Base-by-base conservation (phyloP, 2,888 invertebrate genomes). In the Embidobia sp. region DNA sequence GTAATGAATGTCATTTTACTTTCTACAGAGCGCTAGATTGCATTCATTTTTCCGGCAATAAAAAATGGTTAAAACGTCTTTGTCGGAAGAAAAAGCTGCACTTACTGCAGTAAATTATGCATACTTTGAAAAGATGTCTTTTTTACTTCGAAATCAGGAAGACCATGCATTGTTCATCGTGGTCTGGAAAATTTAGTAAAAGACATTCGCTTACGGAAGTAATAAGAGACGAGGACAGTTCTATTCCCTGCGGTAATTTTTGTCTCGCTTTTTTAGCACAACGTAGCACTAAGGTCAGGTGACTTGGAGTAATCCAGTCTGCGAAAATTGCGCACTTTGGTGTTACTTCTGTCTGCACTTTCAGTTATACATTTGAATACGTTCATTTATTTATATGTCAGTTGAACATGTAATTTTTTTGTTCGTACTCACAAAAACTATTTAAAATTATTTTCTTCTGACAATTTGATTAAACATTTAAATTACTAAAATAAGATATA, bases 111-210 rank as follows among this genome's bases (percentile, higher is more conserved):
- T 40, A 19, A 40, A 40, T 40, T 40, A 18, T 40, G 40, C 19
- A 8, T 6, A 40, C 11, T 13, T 18, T 40, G 6, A 8, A 40
- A 40, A 40, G 40, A 15, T 19, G 40, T 40, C 42, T 42, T 42
- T 42, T 46, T 27, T 15, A 46, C n/a, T 8, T 26, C 15, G 15
- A 46, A 46, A 46, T 46, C 46, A 13, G n/a, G n/a, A 46, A 46
- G 46, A 46, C 46, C 7, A 26, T 42, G 42, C 19, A 22, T 27
- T 46, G 46, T 46, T 46, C 27, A 27, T 27, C 27, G 46, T 27
- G 46, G 27, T 27, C 27, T 27, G 8, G 27, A 46, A 27, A 46
- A 46, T 27, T 27, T 26, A 27, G 15, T 27, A 27, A 46, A 46
- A 27, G 27, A 46, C 27, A 5, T 42, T 15, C 15, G 5, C n/a